Base-by-base conservation (phyloP, 1,140 invertebrate species). In the Drosophila sturtevanti region DNA sequence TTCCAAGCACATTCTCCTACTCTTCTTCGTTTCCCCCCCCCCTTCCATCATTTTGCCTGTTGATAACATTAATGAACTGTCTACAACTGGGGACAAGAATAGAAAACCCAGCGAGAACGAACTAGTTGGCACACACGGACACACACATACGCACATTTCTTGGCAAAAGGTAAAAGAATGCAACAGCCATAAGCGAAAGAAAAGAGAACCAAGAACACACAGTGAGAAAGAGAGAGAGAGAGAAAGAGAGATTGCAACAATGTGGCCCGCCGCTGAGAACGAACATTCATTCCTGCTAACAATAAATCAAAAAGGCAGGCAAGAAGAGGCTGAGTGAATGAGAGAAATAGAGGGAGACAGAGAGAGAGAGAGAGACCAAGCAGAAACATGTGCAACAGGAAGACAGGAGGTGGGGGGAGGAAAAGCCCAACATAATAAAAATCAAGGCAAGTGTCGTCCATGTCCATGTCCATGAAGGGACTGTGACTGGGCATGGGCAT, bases 31-130 rank as follows among this genome's bases (percentile, higher is more conserved):
- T 24, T 2, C 21, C 61, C 55, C 61, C 63, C 52, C 63, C 66
- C 75, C 41, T 16, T 7, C 4, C n/a, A 5, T 14, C 16, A 0
- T 9, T 44, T 60, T 52, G 48, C 72, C 73, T 74, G 75, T 72
- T 79, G 75, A 81, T 86, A 87, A 76, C 82, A 81, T 87, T 86
- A 86, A 86, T 86, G 75, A 86, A 86, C 82, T 86, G 82, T 87
- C 82, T 86, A 81, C 81, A 75, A 58, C 72, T 71, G 73, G 38
- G 31, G 74, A 86, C 79, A 77, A 87, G 82, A 86, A 86, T 87
- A 86, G 82, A 87, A 81, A 78, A 52, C 41, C 63, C 59, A 58
- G 21, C 41, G 11, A 67, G 48, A 56, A 27, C 41, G 41, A 35
- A 22, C n/a, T n/a, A 64, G 38, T 56, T 58, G 56, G 22, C 24